Base-by-base conservation (phyloP, 2,113 vertebrate genomes). In the Regulus satrapa region DNA sequence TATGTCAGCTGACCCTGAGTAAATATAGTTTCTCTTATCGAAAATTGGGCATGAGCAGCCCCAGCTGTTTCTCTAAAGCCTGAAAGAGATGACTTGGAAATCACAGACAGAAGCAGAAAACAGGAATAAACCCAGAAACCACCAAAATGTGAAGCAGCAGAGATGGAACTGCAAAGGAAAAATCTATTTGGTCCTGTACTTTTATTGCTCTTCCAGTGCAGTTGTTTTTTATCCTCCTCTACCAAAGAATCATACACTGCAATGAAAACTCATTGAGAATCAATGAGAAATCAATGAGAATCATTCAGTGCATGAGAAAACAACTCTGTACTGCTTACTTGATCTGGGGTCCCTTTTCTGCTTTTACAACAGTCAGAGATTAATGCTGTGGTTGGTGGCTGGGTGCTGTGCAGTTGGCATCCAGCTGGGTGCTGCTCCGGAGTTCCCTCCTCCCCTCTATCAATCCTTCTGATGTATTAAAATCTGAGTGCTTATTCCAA, bases 401-500 rank as follows among this genome's bases (percentile, higher is more conserved):
- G 73, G 76, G 51, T 78, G 43, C 68, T 52, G 61, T 66, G 64
- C 6, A 3, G 59, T 61, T 91, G 59, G 55, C 55, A 88, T 64
- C 73, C 72, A 86, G 58, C 83, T 94, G 76, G 41, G 79, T 71
- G 32, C 59, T 40, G 0, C 45, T 95, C 45, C n/a, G 62, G 73
- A 77, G 58, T 48, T 72, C 62, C 73, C 48, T 88, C 66, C 55
- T 77, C 16, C 59, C 8, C 32, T 63, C 54, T 61, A 48, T 46
- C 67, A 63, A 5, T 10, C 77, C n/a, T 69, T 79, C 81, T 88
- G 74, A 77, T 90, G 36, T 84, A 87, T 81, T 81, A 85, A 85
- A 96, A 48, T 48, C 73, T 73, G 82, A 46, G 77, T 81, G 38
- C 43, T 76, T 51, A 88, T 76, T 95, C 88, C 63, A 86, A 63